These are phyloP conservation scores for Clytia hemisphaerica DNA, from an alignment of 30 jellyfish, hydroid and myxozoan genomes.

Conservation along the genomic window DNA sequence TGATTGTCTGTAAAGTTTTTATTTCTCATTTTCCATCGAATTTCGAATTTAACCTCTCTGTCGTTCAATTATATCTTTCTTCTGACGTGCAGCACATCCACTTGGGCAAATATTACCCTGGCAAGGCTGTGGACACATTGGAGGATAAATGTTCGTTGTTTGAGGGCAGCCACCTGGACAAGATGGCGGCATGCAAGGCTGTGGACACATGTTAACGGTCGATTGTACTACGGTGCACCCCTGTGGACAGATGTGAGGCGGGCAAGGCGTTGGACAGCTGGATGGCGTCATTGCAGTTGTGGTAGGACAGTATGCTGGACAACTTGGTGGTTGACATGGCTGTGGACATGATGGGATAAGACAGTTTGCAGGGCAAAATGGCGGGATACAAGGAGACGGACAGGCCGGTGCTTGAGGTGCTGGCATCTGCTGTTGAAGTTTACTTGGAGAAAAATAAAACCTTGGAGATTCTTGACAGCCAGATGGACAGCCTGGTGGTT, in stretches of 20 bases:
- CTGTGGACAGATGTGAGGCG: conserved; percentile 21
- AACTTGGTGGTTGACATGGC: conserved; percentile 11
- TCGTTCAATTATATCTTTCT: too few relatives aligned
- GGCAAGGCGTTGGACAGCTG: conserved; percentile 38
- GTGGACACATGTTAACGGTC: conserved; percentile 15
- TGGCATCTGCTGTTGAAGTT: too few relatives aligned
- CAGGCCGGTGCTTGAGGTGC: too few relatives aligned
- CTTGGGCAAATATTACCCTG: too few relatives aligned
- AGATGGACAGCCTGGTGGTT: conserved; percentile 46
- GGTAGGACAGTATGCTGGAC: background rate
- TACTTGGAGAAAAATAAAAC: too few relatives aligned
- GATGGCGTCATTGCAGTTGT: conserved; percentile 9
- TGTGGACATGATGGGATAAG: conserved; percentile 12
- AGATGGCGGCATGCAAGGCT: background rate
- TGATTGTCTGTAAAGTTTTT: too few relatives aligned
- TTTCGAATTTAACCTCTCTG: too few relatives aligned
- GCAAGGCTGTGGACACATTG: conserved; percentile 14
- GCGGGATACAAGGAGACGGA: too few relatives aligned
- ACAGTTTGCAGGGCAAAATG: too few relatives aligned
- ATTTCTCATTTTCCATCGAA: too few relatives aligned
- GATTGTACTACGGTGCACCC: conserved; percentile 39
- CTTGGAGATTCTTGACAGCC: conserved; percentile 6
- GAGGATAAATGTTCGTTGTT: conserved; percentile 1
- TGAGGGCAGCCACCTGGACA: conserved; percentile 29
- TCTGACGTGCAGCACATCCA: too few relatives aligned